Base-by-base conservation (phyloP, 23 tunicate genomes). In the Oikopleura dioica region DNA sequence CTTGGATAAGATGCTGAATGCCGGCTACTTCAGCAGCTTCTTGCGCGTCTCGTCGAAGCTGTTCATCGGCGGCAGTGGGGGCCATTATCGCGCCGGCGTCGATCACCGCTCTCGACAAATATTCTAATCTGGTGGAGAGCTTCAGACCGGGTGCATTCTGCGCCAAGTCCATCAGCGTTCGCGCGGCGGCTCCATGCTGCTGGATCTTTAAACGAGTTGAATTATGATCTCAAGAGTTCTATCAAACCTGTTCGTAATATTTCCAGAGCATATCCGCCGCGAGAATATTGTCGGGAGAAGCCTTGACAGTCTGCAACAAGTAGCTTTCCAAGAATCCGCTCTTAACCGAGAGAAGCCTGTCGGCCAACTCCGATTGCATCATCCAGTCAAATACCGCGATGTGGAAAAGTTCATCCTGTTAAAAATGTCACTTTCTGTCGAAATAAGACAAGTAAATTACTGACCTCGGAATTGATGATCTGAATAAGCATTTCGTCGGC, bases 341-440 rank as follows among this genome's bases (percentile, higher is more conserved):
- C 26, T 63, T 23, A 29, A 63, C n/a, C 28, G 75, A 38, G 5
- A 77, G 79, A 1, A 79, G 51, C 2, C 38, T 75, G 63, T 50
- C 76, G 2, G 82, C 67, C 77, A 87, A 59, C 1, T 76, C 50
- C 36, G 76, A 82, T 37, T 84, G 68, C 75, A 94, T 69, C 88
- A 94, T 68, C 99, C 99, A 94, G 31, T 85, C 86, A 69, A 86
- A 94, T 4, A 94, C 31, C 23, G 99, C 80, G 44, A 86, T 82
- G 75, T 94, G 99, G 21, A 94, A 76, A 63, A 94, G 59, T 78
- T 94, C 95, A 77, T 94, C 95, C 12, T 78, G 35, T 34, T 84
- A 82, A 16, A 63, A 24, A 0, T 76, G 68, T 83, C 69, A 85
- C 58, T 36, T 84, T 79, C 36, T 32, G 37, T 34, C 82, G n/a